Evolutionary conservation across 2,888 invertebrate genomes (phyloP).

Genomic region (Eulithis prunata): DNA sequence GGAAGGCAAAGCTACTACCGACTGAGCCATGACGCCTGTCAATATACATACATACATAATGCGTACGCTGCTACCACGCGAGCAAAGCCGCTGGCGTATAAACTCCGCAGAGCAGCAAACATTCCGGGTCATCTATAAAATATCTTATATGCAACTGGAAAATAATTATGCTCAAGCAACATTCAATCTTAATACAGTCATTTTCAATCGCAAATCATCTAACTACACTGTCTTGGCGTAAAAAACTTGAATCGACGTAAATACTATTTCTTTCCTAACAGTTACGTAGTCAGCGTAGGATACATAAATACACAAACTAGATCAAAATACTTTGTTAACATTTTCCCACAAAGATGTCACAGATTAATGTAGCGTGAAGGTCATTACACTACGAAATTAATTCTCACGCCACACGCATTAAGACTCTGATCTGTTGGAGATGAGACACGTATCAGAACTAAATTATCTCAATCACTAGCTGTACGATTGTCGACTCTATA

Average conservation of each 20-base stretch:
- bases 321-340: slow-evolving; percentile 47
- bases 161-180: too few relatives aligned
- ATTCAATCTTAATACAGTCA: too few relatives aligned
- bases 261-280: slow-evolving; percentile 27
- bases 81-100: too few relatives aligned
- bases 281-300: slow-evolving; percentile 11
- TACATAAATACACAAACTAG: slow-evolving; percentile 47
- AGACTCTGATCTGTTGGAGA: slow-evolving; percentile 67
- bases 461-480: slow-evolving; percentile 34
- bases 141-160: too few relatives aligned
- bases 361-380: slow-evolving; percentile 63
- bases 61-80: too few relatives aligned
- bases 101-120: too few relatives aligned
- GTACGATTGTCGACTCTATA: slow-evolving; percentile 45
- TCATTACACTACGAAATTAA: slow-evolving; percentile 75
- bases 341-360: slow-evolving; percentile 69
- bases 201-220: too few relatives aligned
- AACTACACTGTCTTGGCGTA: not conserved
- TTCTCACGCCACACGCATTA: slow-evolving; percentile 75
- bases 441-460: slow-evolving; percentile 61
- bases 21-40: too few relatives aligned
- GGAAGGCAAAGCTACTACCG: too few relatives aligned
- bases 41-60: too few relatives aligned
- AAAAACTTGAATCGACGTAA: slow-evolving; percentile 5
- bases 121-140: too few relatives aligned